Conservation (phyloP, 2,797 vertebrate species). For the Syngnathus rostellatus region DNA sequence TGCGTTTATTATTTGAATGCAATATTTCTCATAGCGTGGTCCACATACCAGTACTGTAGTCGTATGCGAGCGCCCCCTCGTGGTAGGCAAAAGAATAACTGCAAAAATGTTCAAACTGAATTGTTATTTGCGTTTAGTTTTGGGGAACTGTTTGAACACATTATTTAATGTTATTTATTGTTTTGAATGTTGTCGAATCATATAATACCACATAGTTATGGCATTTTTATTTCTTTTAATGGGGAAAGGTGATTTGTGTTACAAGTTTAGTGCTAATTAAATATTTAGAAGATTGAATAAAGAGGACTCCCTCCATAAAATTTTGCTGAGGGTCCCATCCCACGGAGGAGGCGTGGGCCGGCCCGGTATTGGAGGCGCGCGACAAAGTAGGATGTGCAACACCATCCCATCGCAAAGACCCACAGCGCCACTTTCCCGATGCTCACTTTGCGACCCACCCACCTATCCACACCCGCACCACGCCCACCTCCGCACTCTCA, state of each 20-base stretch:
- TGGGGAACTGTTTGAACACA: background rate
- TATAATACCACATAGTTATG: too few species aligned
- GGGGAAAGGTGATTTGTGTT: too few species aligned
- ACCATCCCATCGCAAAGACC: conserved; percentile 19
- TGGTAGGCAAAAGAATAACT: background rate
- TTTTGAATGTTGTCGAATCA: too few species aligned
- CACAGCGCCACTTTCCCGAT: background rate
- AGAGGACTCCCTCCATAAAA: background rate
- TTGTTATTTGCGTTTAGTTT: background rate
- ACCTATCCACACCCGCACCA: conserved; percentile 8
- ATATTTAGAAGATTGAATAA: too few species aligned
- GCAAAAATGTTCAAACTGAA: background rate
- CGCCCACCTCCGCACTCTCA: conserved; percentile 1
- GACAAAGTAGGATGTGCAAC: conserved; percentile 8
- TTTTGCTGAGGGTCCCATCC: background rate
- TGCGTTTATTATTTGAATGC: background rate
- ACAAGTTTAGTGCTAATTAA: too few species aligned
- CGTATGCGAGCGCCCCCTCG: background rate
- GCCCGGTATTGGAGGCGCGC: conserved; percentile 9
- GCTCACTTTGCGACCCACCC: conserved; percentile 1
- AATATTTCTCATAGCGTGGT: too few species aligned
- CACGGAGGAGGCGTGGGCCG: background rate
- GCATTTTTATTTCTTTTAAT: too few species aligned
- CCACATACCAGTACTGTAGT: too few species aligned
- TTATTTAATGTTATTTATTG: background rate